Evolutionary conservation across 2,888 invertebrate species (phyloP).

Genomic region (Erpobdella octoculata): DNA sequence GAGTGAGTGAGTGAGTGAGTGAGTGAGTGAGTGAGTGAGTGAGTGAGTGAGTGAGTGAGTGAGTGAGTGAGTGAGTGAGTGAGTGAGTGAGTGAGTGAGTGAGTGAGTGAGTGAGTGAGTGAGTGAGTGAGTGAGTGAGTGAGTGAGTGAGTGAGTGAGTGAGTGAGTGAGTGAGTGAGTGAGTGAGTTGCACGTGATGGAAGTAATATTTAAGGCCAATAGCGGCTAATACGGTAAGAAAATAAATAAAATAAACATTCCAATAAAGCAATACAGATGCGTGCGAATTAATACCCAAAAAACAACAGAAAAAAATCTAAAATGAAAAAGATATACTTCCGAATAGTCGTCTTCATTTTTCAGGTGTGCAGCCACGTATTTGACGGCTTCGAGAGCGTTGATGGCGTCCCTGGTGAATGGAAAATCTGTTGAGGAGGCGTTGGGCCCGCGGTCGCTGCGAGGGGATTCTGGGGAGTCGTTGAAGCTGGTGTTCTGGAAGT

Average conservation of each 20-base stretch:
- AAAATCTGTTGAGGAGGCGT: background rate
- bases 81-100: too few relatives aligned
- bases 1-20: background rate
- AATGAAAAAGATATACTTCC: slow-evolving; percentile 70
- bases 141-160: too few relatives aligned
- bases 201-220: background rate
- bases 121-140: too few relatives aligned
- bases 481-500: slow-evolving; percentile 10
- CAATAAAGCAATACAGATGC: too few relatives aligned
- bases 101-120: too few relatives aligned
- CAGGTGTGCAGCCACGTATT: slow-evolving; percentile 94
- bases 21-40: background rate
- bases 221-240: background rate
- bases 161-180: too few relatives aligned
- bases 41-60: background rate
- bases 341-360: slow-evolving; percentile 95
- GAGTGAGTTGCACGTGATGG: too few relatives aligned
- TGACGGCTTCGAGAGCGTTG: slow-evolving; percentile 84
- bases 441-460: background rate
- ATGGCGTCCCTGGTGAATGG: slow-evolving; percentile 10
- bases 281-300: too few relatives aligned
- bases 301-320: too few relatives aligned
- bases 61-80: background rate
- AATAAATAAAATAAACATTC: background rate
- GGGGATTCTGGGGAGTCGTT: slow-evolving; percentile 2